phyloP scores from a whole-genome alignment of 2,797 vertebrate genomes.

The Coracias cyanogaster region DNA sequence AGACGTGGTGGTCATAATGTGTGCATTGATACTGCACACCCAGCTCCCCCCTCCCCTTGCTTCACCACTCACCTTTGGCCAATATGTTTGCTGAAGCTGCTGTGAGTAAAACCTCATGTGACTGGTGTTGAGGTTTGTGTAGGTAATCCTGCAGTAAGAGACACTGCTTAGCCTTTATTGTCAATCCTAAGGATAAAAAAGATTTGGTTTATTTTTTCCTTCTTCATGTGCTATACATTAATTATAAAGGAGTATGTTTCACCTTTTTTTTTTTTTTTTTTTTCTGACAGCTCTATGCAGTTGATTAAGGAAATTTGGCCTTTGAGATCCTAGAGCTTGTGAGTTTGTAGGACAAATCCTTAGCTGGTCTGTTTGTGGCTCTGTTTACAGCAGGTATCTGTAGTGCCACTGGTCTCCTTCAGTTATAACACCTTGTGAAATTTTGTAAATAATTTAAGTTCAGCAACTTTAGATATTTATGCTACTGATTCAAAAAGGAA shows the following conservation, averaged over 20 bases:
- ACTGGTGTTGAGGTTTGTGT: not conserved
- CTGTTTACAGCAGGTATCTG: not conserved
- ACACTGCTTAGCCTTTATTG: not conserved
- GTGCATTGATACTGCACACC: rapidly evolving
- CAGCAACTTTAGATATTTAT: not conserved
- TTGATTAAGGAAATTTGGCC: not conserved
- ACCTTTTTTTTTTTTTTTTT: not conserved
- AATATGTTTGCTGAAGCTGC: not conserved
- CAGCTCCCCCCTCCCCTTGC: not conserved
- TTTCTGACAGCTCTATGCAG: not conserved
- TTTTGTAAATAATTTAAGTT: not conserved
- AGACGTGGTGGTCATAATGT: not conserved
- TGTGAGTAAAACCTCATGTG: not conserved
- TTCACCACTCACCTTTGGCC: not conserved
- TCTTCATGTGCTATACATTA: not conserved
- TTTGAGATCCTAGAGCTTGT: not conserved
- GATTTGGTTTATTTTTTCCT: not conserved
- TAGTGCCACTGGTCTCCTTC: not conserved
- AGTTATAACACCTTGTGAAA: not conserved
- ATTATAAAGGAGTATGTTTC: not conserved
- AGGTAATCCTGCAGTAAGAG: not conserved
- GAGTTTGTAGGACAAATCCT: not conserved
- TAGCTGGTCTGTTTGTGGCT: not conserved
- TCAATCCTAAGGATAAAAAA: not conserved
- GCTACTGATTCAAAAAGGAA: not conserved